phyloP scores from a whole-genome alignment of 2,113 vertebrate species.

The Urocynchramus pylzowi region DNA sequence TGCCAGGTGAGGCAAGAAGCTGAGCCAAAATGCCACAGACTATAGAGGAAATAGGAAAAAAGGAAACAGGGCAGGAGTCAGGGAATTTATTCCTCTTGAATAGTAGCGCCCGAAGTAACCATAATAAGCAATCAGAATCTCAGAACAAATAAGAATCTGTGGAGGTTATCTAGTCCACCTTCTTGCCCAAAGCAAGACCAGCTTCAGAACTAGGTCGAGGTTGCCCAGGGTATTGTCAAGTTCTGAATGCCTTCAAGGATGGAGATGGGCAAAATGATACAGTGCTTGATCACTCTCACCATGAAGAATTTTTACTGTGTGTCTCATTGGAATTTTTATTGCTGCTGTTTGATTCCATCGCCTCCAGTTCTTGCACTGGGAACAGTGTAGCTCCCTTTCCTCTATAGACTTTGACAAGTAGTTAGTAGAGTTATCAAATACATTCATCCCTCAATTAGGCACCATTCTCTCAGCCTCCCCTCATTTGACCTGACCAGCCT shows the following conservation, averaged over 20 bases:
- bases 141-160: neutral
- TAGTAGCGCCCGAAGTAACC: neutral
- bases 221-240: neutral
- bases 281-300: neutral
- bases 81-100: neutral
- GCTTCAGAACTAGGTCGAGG: neutral
- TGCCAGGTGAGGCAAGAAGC: neutral
- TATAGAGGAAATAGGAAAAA: neutral
- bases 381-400: neutral
- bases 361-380: neutral
- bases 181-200: neutral
- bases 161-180: neutral
- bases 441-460: neutral
- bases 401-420: neutral
- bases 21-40: neutral
- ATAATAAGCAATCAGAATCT: neutral
- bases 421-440: neutral
- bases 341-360: neutral
- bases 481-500: neutral
- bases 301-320: neutral
- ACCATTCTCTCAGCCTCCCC: neutral
- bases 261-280: neutral
- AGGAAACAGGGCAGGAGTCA: neutral
- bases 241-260: neutral
- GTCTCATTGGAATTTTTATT: neutral